phyloP scores from a whole-genome alignment of 92 coral and sea anemone genomes.

The Epizoanthus ramosus region DNA sequence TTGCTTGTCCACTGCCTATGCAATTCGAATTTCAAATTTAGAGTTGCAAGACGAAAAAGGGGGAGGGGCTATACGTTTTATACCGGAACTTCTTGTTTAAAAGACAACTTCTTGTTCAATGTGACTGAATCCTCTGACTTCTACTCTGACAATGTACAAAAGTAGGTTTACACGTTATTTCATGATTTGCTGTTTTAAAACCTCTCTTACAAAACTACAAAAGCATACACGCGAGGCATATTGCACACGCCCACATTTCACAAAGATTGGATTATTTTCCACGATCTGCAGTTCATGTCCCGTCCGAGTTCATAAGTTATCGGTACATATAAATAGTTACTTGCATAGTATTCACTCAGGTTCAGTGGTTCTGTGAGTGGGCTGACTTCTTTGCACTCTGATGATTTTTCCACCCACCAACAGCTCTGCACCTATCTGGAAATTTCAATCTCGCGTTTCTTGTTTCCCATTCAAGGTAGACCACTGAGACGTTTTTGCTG shows the following conservation, averaged over 20 bases:
- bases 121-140: constrained; percentile 15
- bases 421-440: too few species aligned
- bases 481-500: not conserved
- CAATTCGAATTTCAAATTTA: too few species aligned
- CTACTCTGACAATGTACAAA: constrained; percentile 23
- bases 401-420: too few species aligned
- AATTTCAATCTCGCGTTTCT: too few species aligned
- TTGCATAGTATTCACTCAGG: not conserved
- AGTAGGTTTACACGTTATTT: not conserved
- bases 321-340: constrained; percentile 17
- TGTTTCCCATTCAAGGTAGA: too few species aligned
- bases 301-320: constrained; percentile 42
- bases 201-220: constrained; percentile 33
- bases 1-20: too few species aligned
- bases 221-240: constrained; percentile 16
- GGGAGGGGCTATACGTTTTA: too few species aligned
- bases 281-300: not conserved
- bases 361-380: not conserved
- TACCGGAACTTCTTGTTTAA: too few species aligned
- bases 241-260: not conserved
- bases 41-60: too few species aligned
- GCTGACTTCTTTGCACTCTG: not conserved
- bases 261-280: not conserved
- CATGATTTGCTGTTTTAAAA: constrained; percentile 20
- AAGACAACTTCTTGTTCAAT: too few species aligned